Evolutionary conservation across 2,113 vertebrate species (phyloP).

Genomic region (Lipophrys pholis): DNA sequence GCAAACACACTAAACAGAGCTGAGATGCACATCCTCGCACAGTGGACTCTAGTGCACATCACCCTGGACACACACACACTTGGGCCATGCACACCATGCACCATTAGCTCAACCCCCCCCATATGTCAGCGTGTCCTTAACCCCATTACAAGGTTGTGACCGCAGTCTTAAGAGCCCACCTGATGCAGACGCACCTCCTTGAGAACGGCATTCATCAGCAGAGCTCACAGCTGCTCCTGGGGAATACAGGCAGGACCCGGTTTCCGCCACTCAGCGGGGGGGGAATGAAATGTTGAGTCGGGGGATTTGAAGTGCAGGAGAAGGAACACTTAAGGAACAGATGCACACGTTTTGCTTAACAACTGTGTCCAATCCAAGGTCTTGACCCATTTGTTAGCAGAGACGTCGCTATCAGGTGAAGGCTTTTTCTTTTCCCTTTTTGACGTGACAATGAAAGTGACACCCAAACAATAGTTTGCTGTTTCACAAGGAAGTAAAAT

Average conservation of each 20-base stretch:
- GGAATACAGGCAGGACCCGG: conserved; percentile 46
- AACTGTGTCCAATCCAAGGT: conserved; percentile 66
- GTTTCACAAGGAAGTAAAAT: no score
- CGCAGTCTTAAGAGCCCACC: conserved; percentile 72
- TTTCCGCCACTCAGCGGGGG: conserved; percentile 34
- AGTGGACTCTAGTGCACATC: conserved; percentile 29
- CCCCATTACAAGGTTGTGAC: conserved; percentile 69
- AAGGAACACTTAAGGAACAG: conserved; percentile 65
- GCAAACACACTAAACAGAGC: conserved; percentile 13
- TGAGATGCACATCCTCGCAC: conserved; percentile 30
- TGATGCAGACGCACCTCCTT: conserved; percentile 62
- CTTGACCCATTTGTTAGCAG: conserved; percentile 12
- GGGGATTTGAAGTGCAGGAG: conserved; percentile 36
- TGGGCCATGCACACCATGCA: conserved; percentile 11
- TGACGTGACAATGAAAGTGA: conserved; percentile 4
- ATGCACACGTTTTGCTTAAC: conserved; percentile 70
- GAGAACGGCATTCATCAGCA: conserved; percentile 78
- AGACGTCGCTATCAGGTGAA: not conserved
- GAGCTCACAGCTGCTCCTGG: conserved; percentile 56
- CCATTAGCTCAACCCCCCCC: conserved; percentile 49
- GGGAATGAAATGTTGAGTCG: conserved; percentile 31
- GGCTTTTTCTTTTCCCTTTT: not conserved
- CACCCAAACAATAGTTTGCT: no score
- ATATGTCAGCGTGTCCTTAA: conserved; percentile 62
- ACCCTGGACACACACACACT: conserved; percentile 16